These are phyloP conservation scores for Agriotes lineatus DNA, from an alignment of 2,888 invertebrate species.

Conservation along the genomic window DNA sequence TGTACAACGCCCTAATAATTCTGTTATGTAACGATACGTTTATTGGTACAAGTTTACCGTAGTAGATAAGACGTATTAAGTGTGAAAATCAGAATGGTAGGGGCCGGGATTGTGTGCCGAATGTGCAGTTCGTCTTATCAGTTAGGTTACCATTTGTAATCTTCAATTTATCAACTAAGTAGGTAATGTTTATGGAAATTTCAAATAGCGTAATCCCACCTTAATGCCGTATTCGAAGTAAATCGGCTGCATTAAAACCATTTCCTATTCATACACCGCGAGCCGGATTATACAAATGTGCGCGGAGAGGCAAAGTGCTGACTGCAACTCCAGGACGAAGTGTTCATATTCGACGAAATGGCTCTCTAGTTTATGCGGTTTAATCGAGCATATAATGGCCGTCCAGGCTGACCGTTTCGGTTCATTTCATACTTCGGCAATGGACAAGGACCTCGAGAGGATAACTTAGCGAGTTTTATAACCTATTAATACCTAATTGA, in stretches of 20 bases:
- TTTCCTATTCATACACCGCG: constrained; percentile 50
- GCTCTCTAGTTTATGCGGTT: constrained; percentile 61
- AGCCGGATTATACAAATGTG: constrained; percentile 54
- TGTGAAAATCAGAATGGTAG: background rate
- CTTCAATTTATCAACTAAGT: constrained; percentile 39
- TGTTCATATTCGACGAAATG: constrained; percentile 58
- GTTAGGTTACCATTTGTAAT: constrained; percentile 30
- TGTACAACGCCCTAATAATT: no score
- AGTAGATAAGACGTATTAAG: no score
- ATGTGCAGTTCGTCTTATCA: constrained; percentile 7
- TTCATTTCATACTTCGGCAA: constrained; percentile 51
- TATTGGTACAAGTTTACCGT: no score
- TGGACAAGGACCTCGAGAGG: constrained; percentile 54
- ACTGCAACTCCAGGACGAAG: constrained; percentile 51
- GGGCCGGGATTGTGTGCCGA: background rate
- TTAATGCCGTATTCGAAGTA: constrained; percentile 38
- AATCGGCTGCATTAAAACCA: constrained; percentile 50
- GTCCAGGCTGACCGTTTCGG: constrained; percentile 59
- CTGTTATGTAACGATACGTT: no score
- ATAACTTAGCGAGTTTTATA: constrained; percentile 56
- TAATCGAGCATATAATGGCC: constrained; percentile 63
- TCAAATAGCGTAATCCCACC: constrained; percentile 36
- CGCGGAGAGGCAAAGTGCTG: constrained; percentile 53
- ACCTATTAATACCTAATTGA: constrained; percentile 55
- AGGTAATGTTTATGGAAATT: constrained; percentile 42